Evolutionary conservation across 2,113 vertebrate species (phyloP).

Genomic region (Pandion haliaetus): DNA sequence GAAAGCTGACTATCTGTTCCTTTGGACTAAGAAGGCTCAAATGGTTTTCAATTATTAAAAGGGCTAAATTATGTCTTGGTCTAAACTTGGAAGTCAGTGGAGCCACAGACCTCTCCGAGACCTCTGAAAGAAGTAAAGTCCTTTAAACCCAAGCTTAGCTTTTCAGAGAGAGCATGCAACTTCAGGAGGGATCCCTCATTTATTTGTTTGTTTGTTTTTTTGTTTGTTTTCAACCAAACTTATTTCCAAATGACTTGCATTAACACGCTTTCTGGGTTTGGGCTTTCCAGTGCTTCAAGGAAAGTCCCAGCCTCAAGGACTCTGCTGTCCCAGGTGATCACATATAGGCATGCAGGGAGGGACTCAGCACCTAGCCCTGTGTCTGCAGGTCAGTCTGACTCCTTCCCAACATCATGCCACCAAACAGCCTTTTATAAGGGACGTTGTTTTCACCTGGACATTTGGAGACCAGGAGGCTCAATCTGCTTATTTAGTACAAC

Average conservation of each 20-base stretch:
- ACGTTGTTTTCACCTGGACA: not conserved
- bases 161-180: not conserved
- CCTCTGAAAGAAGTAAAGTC: not conserved
- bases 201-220: not conserved
- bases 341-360: not conserved
- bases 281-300: not conserved
- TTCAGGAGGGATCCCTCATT: not conserved
- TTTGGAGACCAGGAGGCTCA: not conserved
- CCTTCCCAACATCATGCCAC: not conserved
- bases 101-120: not conserved
- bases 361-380: rapidly evolving
- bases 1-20: conserved; percentile 58
- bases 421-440: not conserved
- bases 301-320: not conserved
- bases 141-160: not conserved
- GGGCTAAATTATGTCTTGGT: not conserved
- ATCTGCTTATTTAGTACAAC: not conserved
- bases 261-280: not conserved
- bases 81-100: conserved; percentile 13
- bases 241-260: not conserved
- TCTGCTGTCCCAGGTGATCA: too few species aligned
- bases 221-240: not conserved
- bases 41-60: conserved; percentile 50
- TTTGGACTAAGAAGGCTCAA: conserved; percentile 43
- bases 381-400: rapidly evolving